These are phyloP conservation scores for Smithornis capensis DNA, from an alignment of 2,113 vertebrate species.

Conservation along the genomic window DNA sequence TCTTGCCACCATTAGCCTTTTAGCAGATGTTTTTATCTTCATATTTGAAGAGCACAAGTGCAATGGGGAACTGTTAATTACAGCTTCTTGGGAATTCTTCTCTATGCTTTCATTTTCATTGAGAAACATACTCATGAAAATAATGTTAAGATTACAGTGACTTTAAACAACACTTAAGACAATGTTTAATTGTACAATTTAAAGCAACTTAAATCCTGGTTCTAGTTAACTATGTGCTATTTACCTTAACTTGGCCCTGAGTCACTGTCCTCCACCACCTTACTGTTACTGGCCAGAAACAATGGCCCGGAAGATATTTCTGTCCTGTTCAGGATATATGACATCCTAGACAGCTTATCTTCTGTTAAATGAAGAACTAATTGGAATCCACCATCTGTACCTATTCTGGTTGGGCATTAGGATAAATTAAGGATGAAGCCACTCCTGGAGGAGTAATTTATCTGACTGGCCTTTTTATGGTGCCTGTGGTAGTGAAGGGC, in stretches of 20 bases:
- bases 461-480: background rate
- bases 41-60: background rate
- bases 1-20: background rate
- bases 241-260: background rate
- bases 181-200: background rate
- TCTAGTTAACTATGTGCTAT: background rate
- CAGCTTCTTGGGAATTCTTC: background rate
- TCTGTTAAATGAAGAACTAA: background rate
- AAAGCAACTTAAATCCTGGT: background rate
- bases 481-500: background rate
- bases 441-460: background rate
- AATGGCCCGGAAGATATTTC: background rate
- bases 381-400: background rate
- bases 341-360: background rate
- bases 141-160: background rate
- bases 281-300: background rate
- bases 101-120: background rate
- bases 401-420: background rate
- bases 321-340: background rate
- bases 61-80: background rate
- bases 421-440: background rate
- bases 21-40: background rate
- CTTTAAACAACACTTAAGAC: background rate
- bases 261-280: background rate
- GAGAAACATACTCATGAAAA: background rate